Evolutionary conservation across 2,797 vertebrate species (phyloP), one percentile per base, ranked within the genome.

Genomic region (Anabacerthia variegaticeps): DNA sequence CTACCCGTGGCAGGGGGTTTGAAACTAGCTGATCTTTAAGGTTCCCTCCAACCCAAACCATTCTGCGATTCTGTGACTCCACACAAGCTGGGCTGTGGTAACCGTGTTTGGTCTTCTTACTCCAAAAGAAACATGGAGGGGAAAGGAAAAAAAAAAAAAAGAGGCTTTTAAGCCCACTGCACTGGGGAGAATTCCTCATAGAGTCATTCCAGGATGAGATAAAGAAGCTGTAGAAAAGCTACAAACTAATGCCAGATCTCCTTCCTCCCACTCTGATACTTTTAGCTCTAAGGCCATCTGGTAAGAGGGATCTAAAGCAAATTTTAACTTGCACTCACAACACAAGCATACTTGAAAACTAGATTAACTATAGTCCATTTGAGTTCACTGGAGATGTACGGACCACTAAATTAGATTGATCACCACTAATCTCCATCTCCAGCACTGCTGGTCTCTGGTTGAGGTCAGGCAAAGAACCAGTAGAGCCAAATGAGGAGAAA

Each of bases 311-410:
- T 74, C 71, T 52, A 67, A 84, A 84, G 58, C 7, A 3, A 85
- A 88, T 93, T 93, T 91, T 82, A 79, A 85, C 88, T 85, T 79
- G 46, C 34, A 54, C 41, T 92, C 55, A 48, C 34, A 84, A 49
- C 43, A 80, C 52, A 74, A 92, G 54, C 37, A 68, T 34, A n/a
- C 54, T 32, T 91, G 80, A 83, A 92, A 94, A 88, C 80, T 65
- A 84, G 69, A 95, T 94, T 86, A 95, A 58, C 67, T 49, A 2
- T 8, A 91, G 46, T 41, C 68, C 58, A 72, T 81, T 80, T 89
- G 58, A 81, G 67, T 81, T 92, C 74, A 84, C 74, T 63, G 85
- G 74, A 86, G 37, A 88, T 22, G 34, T 81, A 90, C 58, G 58
- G 61, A 81, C 49, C 55, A 86, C 41, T 44, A 78, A 92, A 86